Evolutionary conservation across 2,797 vertebrate genomes (phyloP).

Genomic region (Crenichthys baileyi): DNA sequence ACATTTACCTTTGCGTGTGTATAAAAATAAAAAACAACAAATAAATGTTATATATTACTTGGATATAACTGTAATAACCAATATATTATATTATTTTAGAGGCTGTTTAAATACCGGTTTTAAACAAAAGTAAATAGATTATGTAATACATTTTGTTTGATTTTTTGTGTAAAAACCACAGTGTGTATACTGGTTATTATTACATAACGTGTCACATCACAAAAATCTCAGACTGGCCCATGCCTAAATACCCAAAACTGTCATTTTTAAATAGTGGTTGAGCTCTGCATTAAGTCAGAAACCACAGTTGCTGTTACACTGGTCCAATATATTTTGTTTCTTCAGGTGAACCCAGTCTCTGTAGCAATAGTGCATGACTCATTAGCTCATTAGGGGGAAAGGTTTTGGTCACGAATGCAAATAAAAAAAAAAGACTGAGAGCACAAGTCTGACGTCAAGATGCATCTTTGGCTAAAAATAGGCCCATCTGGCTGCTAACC

Average conservation of each 20-base stretch:
- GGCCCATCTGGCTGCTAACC: slow-evolving; percentile 49
- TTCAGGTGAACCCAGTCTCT: not conserved
- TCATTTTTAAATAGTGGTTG: not conserved
- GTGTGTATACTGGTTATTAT: not conserved
- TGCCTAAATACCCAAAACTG: not conserved
- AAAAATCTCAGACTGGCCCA: not conserved
- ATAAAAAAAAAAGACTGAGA: slow-evolving; percentile 6
- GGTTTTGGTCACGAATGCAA: slow-evolving; percentile 37
- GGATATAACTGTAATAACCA: not conserved
- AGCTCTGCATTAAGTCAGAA: slow-evolving; percentile 1
- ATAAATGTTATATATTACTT: not conserved
- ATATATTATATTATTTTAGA: too few species aligned
- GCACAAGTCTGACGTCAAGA: slow-evolving; percentile 29
- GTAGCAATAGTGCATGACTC: slow-evolving; percentile 37
- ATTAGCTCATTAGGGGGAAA: not conserved
- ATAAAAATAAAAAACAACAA: not conserved
- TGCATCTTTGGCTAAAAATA: slow-evolving; percentile 70
- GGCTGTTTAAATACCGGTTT: too few species aligned
- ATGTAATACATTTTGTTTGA: too few species aligned
- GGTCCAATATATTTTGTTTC: not conserved
- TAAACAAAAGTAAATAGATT: not conserved
- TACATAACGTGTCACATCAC: not conserved
- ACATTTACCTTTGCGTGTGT: not conserved
- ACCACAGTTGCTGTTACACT: not conserved
- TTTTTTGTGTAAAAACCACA: not conserved